phyloP scores from a whole-genome alignment of 2,113 vertebrate genomes.

The Corythoichthys intestinalis region DNA sequence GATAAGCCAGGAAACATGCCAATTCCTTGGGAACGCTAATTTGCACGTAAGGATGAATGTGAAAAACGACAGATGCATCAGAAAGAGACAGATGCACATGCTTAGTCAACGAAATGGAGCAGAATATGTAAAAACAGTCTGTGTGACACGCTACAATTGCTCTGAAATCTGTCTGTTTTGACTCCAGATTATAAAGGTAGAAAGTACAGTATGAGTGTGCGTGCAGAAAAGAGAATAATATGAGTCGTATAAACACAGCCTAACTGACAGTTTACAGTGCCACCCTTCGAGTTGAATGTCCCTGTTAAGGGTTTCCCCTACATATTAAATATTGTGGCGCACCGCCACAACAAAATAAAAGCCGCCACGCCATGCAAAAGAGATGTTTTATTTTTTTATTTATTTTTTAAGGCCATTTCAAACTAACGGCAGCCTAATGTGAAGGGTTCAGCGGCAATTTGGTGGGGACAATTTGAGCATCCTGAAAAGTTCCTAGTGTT shows the following conservation, averaged over 20 bases:
- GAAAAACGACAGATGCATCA: conserved; percentile 41
- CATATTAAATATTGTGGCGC: too few species aligned
- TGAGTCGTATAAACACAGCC: neutral
- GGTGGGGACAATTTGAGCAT: too few species aligned
- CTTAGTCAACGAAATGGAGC: conserved; percentile 50
- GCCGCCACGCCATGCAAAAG: too few species aligned
- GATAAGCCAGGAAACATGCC: conserved; percentile 70
- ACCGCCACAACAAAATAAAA: too few species aligned
- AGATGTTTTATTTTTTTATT: too few species aligned
- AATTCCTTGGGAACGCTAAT: conserved; percentile 76
- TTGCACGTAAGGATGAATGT: conserved; percentile 61
- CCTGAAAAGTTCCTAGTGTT: too few species aligned
- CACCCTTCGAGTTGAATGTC: neutral
- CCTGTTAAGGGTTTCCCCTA: neutral
- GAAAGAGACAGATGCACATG: conserved; percentile 52
- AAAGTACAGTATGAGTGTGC: neutral
- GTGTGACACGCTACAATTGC: conserved; percentile 44
- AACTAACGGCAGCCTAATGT: too few species aligned
- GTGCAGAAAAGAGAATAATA: neutral
- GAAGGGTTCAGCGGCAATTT: too few species aligned
- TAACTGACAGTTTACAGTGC: neutral
- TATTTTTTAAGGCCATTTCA: too few species aligned
- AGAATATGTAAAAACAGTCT: conserved; percentile 57
- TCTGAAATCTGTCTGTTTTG: conserved; percentile 41
- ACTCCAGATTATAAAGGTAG: conserved; percentile 14